Conservation (phyloP, 2,888 invertebrate genomes). For the Parnassius smintheus region DNA sequence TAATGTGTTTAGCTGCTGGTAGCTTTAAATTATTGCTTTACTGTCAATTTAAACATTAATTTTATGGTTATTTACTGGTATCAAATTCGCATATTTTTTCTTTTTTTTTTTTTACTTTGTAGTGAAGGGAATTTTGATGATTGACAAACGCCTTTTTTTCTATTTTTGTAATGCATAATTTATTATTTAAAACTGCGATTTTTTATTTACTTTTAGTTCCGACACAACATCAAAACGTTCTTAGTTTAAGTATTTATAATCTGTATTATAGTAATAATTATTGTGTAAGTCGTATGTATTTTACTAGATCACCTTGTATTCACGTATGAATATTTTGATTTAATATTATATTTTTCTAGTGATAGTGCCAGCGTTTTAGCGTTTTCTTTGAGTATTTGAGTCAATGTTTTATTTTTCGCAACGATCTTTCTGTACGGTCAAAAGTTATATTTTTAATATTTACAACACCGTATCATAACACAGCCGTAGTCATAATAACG, state of each 20-base stretch:
- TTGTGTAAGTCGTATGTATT: slow-evolving; percentile 27
- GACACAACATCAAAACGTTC: slow-evolving; percentile 32
- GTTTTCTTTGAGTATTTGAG: not conserved
- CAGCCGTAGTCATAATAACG: not conserved
- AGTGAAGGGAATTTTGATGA: no score
- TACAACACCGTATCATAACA: no score
- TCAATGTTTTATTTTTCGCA: not conserved
- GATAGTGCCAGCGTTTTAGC: slow-evolving; percentile 11
- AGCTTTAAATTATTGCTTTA: no score
- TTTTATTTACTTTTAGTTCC: slow-evolving; percentile 17
- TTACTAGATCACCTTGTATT: slow-evolving; percentile 20
- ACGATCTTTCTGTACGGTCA: not conserved
- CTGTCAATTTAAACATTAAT: no score
- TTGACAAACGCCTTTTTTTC: not conserved
- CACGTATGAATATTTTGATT: slow-evolving; percentile 1
- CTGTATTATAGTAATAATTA: slow-evolving; percentile 35
- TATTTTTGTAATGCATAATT: slow-evolving; percentile 1
- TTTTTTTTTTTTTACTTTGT: not conserved
- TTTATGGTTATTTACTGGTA: no score
- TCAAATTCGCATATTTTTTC: not conserved
- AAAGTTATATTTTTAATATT: not conserved
- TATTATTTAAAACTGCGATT: not conserved
- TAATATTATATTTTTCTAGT: slow-evolving; percentile 8
- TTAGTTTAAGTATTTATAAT: slow-evolving; percentile 33
- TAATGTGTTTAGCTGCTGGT: no score